These are phyloP conservation scores for Thymelicus lineola DNA, from an alignment of 2,888 invertebrate species.

Conservation along the genomic window DNA sequence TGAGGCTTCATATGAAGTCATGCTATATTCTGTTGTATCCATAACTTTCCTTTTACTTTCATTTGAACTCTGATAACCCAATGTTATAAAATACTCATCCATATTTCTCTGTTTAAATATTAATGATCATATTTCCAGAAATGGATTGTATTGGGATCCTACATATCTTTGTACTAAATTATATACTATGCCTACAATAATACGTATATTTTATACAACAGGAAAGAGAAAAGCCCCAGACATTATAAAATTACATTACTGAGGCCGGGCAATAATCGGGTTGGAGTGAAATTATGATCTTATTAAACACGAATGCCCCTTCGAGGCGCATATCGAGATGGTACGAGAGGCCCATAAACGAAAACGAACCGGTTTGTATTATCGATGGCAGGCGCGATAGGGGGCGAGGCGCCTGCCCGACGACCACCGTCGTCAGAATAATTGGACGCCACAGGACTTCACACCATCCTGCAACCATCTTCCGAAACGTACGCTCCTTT, in stretches of 20 bases:
- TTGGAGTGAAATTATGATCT: conserved; percentile 35
- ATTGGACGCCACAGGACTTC: conserved; percentile 84
- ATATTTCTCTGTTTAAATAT: no score
- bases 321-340: conserved; percentile 42
- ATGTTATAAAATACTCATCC: no score
- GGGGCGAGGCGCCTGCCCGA: conserved; percentile 76
- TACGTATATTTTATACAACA: conserved; percentile 1
- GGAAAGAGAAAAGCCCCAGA: neutral
- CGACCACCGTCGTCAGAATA: conserved; percentile 80
- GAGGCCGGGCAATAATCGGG: conserved; percentile 25
- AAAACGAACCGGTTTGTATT: conserved; percentile 75
- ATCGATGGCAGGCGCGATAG: conserved; percentile 83
- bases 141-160: no score
- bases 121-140: no score
- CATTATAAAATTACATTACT: conserved; percentile 22
- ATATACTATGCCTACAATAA: neutral
- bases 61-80: no score
- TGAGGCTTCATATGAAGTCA: no score
- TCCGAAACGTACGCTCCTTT: conserved; percentile 39
- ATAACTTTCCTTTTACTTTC: no score
- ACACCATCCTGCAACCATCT: conserved; percentile 64
- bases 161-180: neutral
- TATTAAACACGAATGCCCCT: conserved; percentile 35
- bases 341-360: conserved; percentile 65
- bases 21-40: no score